Evolutionary conservation across 2,797 vertebrate species (phyloP), one percentile per base, ranked within the genome.

Genomic region (Pseudocheirus occidentalis): DNA sequence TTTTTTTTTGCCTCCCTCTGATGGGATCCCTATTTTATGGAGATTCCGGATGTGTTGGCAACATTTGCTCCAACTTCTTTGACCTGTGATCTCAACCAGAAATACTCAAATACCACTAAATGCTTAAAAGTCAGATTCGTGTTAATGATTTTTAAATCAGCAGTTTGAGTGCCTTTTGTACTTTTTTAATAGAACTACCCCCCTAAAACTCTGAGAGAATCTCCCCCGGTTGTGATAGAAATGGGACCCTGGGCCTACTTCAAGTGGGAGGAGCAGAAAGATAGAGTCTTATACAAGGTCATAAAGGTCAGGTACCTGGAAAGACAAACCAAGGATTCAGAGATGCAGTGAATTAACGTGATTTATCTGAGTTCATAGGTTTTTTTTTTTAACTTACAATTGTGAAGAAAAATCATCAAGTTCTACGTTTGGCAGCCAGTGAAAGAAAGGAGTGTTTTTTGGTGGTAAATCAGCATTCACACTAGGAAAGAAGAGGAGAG

Each of bases 261-360:
- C 94, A 53, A 87, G 34, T 95, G 73, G 73, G 89, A 95, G 46
- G 62, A 50, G 53, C 29, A 92, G 46, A 90, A 91, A 90, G 91
- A 52, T 54, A 91, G 90, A 93, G 31, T 6, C 7, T 57, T 90
- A 18, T 55, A 92, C 59, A 81, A 58, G 58, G 28, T 95, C 89
- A 40, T 0, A 81, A 59, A 90, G 59, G 53, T 24, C 87, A 55
- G 46, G n/a, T 10, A 90, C 10, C 18, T 10, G 0, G 16, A 27
- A n/a, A 55, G 90, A 91, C 91, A 92, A n/a, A 11, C 3, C 58
- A 50, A 28, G 53, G 94, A 52, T 90, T 34, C 24, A 27, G 34
- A n/a, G 27, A 28, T 31, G 29, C 3, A 27, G 50, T 6, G 10
- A 93, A 73, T 57, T 58, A 91, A 40, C 7, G 62, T 18, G 34